A percentile compares a stretch with the other conserved stretches of the same genome.
Conservation (phyloP, 2,888 invertebrate genomes). For the Parnassius glacialis region DNA sequence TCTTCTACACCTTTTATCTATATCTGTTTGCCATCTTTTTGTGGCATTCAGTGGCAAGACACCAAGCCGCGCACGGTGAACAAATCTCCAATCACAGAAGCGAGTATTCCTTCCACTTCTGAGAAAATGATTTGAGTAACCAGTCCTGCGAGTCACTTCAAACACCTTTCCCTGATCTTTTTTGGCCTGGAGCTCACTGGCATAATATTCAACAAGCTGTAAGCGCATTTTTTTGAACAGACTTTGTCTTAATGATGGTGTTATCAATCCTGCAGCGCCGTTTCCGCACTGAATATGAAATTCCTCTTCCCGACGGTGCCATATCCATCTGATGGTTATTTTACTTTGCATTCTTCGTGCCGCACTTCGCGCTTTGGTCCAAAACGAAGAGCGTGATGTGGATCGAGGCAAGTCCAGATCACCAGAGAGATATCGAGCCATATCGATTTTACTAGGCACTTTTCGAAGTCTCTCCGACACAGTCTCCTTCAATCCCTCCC, state of each 20-base stretch:
- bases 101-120: too few species aligned
- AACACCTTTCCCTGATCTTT: background rate
- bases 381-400: background rate
- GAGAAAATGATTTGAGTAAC: too few species aligned
- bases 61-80: too few species aligned
- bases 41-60: too few species aligned
- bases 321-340: background rate
- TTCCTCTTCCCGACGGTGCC: background rate
- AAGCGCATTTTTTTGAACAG: background rate
- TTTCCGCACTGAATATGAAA: background rate
- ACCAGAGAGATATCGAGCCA: slow-evolving; percentile 10
- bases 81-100: too few species aligned
- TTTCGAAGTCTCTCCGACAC: too few species aligned
- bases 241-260: background rate
- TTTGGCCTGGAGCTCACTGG: background rate
- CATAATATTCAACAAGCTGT: background rate
- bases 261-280: background rate
- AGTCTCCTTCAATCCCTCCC: background rate
- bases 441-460: background rate
- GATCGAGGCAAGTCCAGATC: slow-evolving; percentile 2
- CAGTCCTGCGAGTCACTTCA: background rate
- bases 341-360: background rate
- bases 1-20: too few species aligned
- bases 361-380: background rate
- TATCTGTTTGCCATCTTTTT: too few species aligned